phyloP scores from a whole-genome alignment of 2,113 vertebrate species.

The Poeciliopsis prolifica region DNA sequence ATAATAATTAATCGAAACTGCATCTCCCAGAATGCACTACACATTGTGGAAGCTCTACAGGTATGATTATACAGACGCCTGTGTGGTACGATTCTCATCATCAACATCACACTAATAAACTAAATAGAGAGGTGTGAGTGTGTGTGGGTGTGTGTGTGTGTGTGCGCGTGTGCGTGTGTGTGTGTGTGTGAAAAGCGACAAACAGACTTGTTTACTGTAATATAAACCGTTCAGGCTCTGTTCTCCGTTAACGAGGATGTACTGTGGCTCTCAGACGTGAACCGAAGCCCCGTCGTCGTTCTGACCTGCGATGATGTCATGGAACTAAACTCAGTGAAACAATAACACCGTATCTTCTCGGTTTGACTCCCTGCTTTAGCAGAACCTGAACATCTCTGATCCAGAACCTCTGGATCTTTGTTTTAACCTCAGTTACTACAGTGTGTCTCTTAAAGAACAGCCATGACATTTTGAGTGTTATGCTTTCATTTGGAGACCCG shows the following conservation, averaged over 20 bases:
- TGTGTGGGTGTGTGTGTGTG: slow-evolving; percentile 25
- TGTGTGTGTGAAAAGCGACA: background rate
- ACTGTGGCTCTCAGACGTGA: slow-evolving; percentile 51
- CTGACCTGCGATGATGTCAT: slow-evolving; percentile 20
- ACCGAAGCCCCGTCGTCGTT: slow-evolving; percentile 44
- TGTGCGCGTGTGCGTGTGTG: slow-evolving; percentile 15
- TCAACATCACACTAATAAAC: slow-evolving; percentile 27
- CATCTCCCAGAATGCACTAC: slow-evolving; percentile 76
- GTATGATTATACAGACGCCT: slow-evolving; percentile 61
- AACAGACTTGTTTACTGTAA: slow-evolving; percentile 62
- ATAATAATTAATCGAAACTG: slow-evolving; percentile 30
- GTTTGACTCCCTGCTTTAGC: slow-evolving; percentile 17
- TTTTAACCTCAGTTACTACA: slow-evolving; percentile 11
- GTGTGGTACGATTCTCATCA: slow-evolving; percentile 64
- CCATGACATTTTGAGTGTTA: slow-evolving; percentile 13
- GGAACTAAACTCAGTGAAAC: slow-evolving; percentile 27
- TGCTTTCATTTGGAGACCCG: background rate
- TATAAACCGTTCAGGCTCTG: slow-evolving; percentile 32
- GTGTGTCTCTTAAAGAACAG: background rate
- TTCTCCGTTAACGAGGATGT: slow-evolving; percentile 45
- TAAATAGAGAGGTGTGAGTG: slow-evolving; percentile 42
- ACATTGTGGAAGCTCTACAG: slow-evolving; percentile 56
- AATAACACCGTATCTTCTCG: slow-evolving; percentile 11
- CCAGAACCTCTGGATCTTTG: slow-evolving; percentile 19
- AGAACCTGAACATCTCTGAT: slow-evolving; percentile 50